Conservation (phyloP, 1,140 invertebrate genomes). For the Lepidurus apus region DNA sequence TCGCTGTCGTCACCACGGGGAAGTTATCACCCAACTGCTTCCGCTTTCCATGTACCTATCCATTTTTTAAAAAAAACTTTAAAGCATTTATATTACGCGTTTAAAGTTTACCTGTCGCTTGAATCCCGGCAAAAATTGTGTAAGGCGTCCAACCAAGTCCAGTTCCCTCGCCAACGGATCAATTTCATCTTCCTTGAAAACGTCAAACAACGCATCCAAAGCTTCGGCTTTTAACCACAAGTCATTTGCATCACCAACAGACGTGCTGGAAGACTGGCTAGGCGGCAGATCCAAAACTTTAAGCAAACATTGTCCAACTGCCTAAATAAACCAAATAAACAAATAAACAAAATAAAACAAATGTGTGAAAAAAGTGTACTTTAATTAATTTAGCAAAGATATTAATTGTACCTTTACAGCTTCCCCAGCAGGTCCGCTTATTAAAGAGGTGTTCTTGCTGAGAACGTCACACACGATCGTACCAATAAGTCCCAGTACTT, state of each 20-base stretch:
- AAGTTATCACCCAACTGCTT: constrained; percentile 58
- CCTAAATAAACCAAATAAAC: constrained; percentile 44
- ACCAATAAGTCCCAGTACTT: constrained; percentile 39
- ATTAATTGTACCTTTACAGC: constrained; percentile 15
- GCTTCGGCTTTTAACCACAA: constrained; percentile 66
- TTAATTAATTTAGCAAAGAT: not conserved
- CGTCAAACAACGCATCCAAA: constrained; percentile 66
- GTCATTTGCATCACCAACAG: constrained; percentile 51
- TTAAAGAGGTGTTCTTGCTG: constrained; percentile 24
- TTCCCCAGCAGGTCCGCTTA: constrained; percentile 34
- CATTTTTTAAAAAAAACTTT: no score
- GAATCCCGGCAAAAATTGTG: constrained; percentile 53
- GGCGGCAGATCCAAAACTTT: constrained; percentile 39
- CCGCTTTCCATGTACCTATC: constrained; percentile 53
- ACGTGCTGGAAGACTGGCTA: constrained; percentile 35
- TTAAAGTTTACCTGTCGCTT: constrained; percentile 56
- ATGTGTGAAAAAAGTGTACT: constrained; percentile 23
- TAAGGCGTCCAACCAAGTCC: constrained; percentile 55
- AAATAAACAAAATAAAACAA: no score
- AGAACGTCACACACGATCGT: constrained; percentile 23
- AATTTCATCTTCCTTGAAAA: constrained; percentile 69
- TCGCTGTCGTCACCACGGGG: constrained; percentile 60
- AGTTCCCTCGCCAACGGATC: constrained; percentile 58
- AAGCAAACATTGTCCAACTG: constrained; percentile 48
- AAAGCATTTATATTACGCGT: no score